Conservation (phyloP, 2,888 invertebrate genomes). For the Lymantria monacha region DNA sequence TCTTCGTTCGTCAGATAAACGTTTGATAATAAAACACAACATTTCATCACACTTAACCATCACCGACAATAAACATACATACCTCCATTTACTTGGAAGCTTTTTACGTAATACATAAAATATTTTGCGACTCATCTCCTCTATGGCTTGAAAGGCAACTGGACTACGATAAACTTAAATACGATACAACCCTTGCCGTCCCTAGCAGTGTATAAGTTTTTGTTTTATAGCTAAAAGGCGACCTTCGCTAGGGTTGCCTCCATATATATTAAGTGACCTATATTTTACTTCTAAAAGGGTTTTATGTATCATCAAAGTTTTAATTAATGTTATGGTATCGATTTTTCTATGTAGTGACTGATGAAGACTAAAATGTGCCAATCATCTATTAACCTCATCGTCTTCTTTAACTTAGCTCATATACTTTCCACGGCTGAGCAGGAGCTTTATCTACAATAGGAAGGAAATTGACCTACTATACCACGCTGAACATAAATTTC, state of each 20-base stretch:
- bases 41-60: neutral
- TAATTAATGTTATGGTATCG: neutral
- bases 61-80: constrained; percentile 3
- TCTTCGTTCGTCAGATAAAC: neutral
- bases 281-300: neutral
- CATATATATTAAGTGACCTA: neutral
- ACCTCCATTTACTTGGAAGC: neutral
- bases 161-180: constrained; percentile 27
- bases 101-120: constrained; percentile 10
- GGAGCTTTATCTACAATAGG: no score
- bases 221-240: constrained; percentile 43
- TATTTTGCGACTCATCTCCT: constrained; percentile 16
- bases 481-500: no score
- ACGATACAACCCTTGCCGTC: constrained; percentile 27
- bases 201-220: constrained; percentile 35
- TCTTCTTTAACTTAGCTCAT: no score
- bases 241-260: constrained; percentile 33
- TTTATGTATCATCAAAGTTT: neutral
- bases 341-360: no score
- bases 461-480: no score
- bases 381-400: no score
- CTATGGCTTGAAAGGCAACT: constrained; percentile 5
- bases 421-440: no score
- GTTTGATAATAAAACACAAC: neutral
- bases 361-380: no score